Evolutionary conservation across 1,140 invertebrate genomes (phyloP).

Genomic region (Oryctes rhinoceros): DNA sequence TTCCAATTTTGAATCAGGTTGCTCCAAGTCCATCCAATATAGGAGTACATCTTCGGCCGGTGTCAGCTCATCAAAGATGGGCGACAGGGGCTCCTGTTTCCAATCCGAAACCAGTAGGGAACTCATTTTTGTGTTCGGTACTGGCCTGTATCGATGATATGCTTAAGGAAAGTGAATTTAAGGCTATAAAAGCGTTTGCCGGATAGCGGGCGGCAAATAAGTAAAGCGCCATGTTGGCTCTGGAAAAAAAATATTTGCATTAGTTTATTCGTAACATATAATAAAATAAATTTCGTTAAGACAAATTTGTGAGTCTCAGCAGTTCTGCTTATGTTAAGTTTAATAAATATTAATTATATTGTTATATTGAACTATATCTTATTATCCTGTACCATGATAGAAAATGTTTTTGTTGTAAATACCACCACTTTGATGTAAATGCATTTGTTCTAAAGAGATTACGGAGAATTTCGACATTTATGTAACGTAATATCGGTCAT

Average conservation of each 20-base stretch:
- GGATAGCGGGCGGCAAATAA: conserved; percentile 49
- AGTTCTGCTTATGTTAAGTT: not conserved
- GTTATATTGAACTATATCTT: not conserved
- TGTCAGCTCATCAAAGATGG: conserved; percentile 53
- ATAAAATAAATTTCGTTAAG: not conserved
- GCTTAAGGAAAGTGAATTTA: conserved; percentile 53
- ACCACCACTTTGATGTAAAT: no score
- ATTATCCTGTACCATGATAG: not conserved
- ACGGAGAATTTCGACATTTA: no score
- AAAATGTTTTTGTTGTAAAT: not conserved
- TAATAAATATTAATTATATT: not conserved
- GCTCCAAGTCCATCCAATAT: conserved; percentile 52
- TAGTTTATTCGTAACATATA: not conserved
- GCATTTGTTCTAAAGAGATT: no score
- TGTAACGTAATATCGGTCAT: no score
- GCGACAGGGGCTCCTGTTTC: conserved; percentile 65
- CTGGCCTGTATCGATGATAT: conserved; percentile 39
- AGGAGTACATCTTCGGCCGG: conserved; percentile 49
- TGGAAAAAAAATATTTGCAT: conserved; percentile 49
- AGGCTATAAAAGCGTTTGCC: conserved; percentile 50
- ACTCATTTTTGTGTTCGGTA: conserved; percentile 51
- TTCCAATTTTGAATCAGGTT: conserved; percentile 54
- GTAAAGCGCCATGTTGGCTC: conserved; percentile 58
- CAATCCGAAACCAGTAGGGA: conserved; percentile 57
- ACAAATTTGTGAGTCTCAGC: not conserved